Conservation (phyloP, 2,113 vertebrate genomes). For the Bos indicus region DNA sequence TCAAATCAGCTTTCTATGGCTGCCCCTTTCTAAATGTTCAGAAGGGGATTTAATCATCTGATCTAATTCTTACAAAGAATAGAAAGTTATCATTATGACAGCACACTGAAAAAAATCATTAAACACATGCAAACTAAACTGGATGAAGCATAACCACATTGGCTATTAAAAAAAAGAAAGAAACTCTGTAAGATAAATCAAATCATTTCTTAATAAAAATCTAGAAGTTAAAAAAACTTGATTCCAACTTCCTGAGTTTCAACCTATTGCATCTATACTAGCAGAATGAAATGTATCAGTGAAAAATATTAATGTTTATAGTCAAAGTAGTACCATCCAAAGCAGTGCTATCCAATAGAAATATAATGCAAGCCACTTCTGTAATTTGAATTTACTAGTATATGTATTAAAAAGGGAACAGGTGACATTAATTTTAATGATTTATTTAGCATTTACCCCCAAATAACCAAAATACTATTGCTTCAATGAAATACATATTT, state of each 20-base stretch:
- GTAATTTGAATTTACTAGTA: background rate
- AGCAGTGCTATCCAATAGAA: background rate
- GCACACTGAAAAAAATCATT: background rate
- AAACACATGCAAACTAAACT: constrained; percentile 17
- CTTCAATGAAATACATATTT: background rate
- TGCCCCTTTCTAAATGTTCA: constrained; percentile 22
- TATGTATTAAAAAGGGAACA: background rate
- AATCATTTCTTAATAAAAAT: constrained; percentile 17
- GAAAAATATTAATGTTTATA: background rate
- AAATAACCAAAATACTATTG: background rate
- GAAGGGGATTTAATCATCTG: constrained; percentile 41
- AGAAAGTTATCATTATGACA: constrained; percentile 52
- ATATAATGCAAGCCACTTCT: background rate
- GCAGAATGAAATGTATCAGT: background rate
- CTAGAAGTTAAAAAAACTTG: background rate
- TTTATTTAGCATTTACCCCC: background rate
- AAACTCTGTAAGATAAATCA: background rate
- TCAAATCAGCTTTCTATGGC: constrained; percentile 26
- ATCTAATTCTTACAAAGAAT: constrained; percentile 64
- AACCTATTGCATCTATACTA: background rate
- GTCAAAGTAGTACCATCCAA: background rate
- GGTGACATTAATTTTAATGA: background rate
- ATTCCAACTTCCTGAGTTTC: background rate
- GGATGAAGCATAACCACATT: background rate
- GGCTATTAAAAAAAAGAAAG: background rate